Evolutionary conservation across 2,113 vertebrate species (phyloP), one percentile per base, ranked within the genome.

Genomic region (Gambusia holbrooki): DNA sequence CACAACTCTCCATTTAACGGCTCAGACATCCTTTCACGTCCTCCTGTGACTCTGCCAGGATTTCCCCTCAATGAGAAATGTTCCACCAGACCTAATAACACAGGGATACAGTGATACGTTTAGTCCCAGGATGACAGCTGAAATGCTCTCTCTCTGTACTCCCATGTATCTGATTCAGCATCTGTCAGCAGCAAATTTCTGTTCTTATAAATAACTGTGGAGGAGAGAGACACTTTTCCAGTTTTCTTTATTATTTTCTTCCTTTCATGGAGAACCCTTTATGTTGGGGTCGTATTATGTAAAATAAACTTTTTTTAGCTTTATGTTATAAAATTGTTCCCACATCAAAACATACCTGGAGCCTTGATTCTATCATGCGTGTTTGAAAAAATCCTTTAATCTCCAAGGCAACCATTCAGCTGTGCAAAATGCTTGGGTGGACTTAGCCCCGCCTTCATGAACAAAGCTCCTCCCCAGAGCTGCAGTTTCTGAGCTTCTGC

Each of bases 11-110:
- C 73, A 67, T 89, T 88, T 77, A 66, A 76, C 76, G 13, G 68
- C 74, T 75, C 83, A 42, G 62, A 4, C 77, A 3, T 84, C 84
- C 67, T 82, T 90, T 92, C 81, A 90, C 69, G 3, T 82, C 74
- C 19, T 71, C 72, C 72, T 37, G 69, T 62, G 10, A 42, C 76
- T 45, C 79, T 84, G 90, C 81, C 86, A 84, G 86, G 66, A 77
- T 17, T 1, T 69, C 71, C 84, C 42, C 70, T 0, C 74, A 66
- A 79, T 10, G 35, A 83, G 71, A 60, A 69, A 60, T 58, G 71
- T 80, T 80, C 79, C 71, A 66, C 75, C 79, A 69, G 72, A 77
- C 17, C 73, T 75, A 75, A 90, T 84, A 76, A 78, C 60, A 35
- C 42, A 1, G 28, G 48, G 79, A 67, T 51, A 80, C 83, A 69